phyloP scores from a whole-genome alignment of 2,113 vertebrate genomes.

The Noctilio leporinus region DNA sequence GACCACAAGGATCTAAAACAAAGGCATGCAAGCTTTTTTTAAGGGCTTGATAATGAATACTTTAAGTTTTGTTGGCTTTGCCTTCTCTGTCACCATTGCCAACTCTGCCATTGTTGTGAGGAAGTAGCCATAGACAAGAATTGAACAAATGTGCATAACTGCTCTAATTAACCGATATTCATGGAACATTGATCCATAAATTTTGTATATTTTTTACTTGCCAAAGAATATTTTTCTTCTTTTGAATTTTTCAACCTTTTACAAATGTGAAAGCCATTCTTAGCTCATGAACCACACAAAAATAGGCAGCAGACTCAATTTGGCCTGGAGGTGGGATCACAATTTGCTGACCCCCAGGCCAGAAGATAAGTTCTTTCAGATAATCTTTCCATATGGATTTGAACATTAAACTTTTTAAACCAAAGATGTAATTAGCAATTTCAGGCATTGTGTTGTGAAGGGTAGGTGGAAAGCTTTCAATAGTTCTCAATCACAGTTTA shows the following conservation, averaged over 20 bases:
- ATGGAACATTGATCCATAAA: not conserved
- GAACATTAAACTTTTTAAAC: not conserved
- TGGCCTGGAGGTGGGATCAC: not conserved
- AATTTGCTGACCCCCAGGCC: not conserved
- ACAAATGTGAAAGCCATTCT: not conserved
- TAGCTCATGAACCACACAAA: not conserved
- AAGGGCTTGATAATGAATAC: not conserved
- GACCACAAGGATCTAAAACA: not conserved
- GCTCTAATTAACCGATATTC: not conserved
- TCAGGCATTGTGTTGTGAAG: not conserved
- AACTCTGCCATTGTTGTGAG: not conserved
- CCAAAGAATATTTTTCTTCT: not conserved
- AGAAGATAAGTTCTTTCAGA: not conserved
- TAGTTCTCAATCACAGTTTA: not conserved
- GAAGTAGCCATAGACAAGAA: not conserved
- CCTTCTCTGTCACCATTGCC: not conserved
- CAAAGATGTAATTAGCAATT: not conserved
- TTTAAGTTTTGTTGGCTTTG: not conserved
- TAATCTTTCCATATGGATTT: not conserved
- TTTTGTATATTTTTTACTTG: not conserved
- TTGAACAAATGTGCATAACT: not conserved
- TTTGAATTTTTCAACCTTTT: not conserved
- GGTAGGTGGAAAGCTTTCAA: not conserved
- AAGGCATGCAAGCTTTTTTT: not conserved
- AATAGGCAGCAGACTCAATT: not conserved